Evolutionary conservation across 2,113 vertebrate species (phyloP).

Genomic region (Clupea harengus): DNA sequence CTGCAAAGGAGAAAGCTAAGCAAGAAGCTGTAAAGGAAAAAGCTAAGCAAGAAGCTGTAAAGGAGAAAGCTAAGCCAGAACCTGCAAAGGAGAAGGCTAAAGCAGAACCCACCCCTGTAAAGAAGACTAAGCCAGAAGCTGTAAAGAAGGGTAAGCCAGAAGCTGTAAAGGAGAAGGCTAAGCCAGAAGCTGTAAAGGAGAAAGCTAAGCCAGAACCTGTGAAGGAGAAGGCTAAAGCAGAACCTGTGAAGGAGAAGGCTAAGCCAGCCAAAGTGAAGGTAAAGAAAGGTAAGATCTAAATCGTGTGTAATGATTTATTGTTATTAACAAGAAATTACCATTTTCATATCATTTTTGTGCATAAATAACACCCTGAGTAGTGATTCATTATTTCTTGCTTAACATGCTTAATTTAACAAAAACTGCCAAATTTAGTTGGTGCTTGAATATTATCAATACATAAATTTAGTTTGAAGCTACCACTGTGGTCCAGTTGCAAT

Average conservation of each 20-base stretch:
- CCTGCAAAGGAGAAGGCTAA: slow-evolving; percentile 27
- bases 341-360: too few species aligned
- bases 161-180: not conserved
- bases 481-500: too few species aligned
- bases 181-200: slow-evolving; percentile 24
- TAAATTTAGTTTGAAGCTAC: too few species aligned
- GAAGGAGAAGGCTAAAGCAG: slow-evolving; percentile 21
- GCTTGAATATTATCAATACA: too few species aligned
- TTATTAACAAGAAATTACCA: too few species aligned
- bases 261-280: not conserved
- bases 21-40: not conserved
- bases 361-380: too few species aligned
- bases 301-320: too few species aligned
- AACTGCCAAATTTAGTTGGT: too few species aligned
- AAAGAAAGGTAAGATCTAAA: not conserved
- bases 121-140: slow-evolving; percentile 12
- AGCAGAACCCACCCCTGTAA: slow-evolving; percentile 28
- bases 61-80: slow-evolving; percentile 26
- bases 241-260: not conserved
- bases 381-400: too few species aligned
- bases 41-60: slow-evolving; percentile 14
- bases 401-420: too few species aligned
- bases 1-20: not conserved
- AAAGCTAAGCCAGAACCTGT: not conserved
- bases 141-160: not conserved